Percentiles rank a stretch among this genome's conserved stretches.
Conservation (phyloP, 2,888 invertebrate genomes). For the Aphidoletes aphidimyza region DNA sequence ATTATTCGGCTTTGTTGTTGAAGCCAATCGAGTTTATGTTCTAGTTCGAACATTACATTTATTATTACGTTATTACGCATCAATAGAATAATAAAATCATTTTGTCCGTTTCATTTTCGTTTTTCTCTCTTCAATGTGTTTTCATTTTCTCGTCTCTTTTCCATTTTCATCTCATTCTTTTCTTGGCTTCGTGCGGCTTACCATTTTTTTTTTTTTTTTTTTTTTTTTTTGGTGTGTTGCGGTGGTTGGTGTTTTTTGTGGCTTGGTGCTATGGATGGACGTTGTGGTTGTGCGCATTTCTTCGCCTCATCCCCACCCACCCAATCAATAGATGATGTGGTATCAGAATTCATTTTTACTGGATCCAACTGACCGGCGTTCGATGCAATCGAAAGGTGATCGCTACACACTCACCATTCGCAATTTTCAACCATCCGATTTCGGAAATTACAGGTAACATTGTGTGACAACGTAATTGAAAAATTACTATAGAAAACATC, state of each 20-base stretch:
- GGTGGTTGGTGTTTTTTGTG: not conserved
- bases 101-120: not conserved
- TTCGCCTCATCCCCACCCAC: too few relatives aligned
- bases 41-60: conserved; percentile 40
- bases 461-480: conserved; percentile 1
- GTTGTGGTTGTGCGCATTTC: not conserved
- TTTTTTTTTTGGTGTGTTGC: not conserved
- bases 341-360: conserved; percentile 73
- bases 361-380: conserved; percentile 72
- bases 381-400: conserved; percentile 71
- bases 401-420: conserved; percentile 71
- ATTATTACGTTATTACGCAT: conserved; percentile 29
- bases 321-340: conserved; percentile 70
- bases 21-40: conserved; percentile 46
- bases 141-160: not conserved
- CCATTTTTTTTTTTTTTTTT: not conserved
- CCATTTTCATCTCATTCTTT: not conserved
- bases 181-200: not conserved
- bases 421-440: conserved; percentile 72
- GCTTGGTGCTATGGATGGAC: not conserved
- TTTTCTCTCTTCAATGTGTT: not conserved
- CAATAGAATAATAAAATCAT: conserved; percentile 30
- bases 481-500: conserved; percentile 2
- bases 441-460: conserved; percentile 70
- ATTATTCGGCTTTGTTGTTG: conserved; percentile 1